A percentile compares a stretch with the other conserved stretches of the same genome.
These are phyloP conservation scores for Caenorhabditis zanzibari DNA, from an alignment of 2,888 invertebrate genomes.

Conservation along the genomic window DNA sequence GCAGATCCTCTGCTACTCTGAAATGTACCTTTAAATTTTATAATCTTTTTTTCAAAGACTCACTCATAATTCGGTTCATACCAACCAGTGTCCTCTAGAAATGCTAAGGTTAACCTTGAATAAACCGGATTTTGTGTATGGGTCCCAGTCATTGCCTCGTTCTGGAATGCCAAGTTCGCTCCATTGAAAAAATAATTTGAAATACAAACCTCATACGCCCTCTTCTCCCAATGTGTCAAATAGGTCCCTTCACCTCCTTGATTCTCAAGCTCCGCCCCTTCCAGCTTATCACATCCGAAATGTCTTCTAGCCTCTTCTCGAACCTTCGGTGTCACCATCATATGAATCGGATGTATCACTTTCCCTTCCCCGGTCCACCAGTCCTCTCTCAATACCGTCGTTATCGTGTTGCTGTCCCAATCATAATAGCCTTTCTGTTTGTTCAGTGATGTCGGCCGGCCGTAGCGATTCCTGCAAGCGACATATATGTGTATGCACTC, in stretches of 20 bases:
- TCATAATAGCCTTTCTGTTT: constrained; percentile 87
- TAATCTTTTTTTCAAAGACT: constrained; percentile 34
- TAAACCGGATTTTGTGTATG: constrained; percentile 98
- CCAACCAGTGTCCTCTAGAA: constrained; percentile 98
- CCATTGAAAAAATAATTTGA: no score
- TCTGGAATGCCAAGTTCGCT: constrained; percentile 86
- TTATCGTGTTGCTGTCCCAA: constrained; percentile 94
- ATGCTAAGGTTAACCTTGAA: constrained; percentile 93
- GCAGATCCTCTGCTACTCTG: constrained; percentile 89
- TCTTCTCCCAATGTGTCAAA: constrained; percentile 98
- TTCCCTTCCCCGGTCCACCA: constrained; percentile 91
- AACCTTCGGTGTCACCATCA: constrained; percentile 95
- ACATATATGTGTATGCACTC: constrained; percentile 18
- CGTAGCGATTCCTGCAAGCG: constrained; percentile 77
- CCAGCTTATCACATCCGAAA: constrained; percentile 86
- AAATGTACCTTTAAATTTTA: constrained; percentile 59
- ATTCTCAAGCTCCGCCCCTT: constrained; percentile 98
- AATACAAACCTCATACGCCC: constrained; percentile 92
- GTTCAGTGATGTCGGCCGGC: constrained; percentile 79
- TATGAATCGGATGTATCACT: constrained; percentile 89
- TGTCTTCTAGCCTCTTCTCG: constrained; percentile 88
- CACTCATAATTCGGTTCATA: constrained; percentile 82
- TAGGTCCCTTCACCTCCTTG: constrained; percentile 98
- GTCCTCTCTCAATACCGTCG: constrained; percentile 87
- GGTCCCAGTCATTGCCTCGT: constrained; percentile 99